These are phyloP conservation scores for Eulithis testata DNA, from an alignment of 2,888 invertebrate genomes.

Conservation along the genomic window DNA sequence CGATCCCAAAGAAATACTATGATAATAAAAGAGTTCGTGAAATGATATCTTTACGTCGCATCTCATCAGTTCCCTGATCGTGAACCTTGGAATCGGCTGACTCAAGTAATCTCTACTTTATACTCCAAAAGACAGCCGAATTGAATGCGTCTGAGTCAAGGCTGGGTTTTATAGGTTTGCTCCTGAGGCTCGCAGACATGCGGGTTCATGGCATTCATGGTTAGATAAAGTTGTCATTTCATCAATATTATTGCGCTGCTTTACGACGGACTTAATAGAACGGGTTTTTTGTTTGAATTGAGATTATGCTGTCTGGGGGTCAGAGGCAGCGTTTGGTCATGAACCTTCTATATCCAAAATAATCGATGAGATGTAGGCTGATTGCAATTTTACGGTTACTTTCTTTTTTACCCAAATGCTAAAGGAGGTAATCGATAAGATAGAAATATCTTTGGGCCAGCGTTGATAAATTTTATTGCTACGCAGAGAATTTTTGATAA, in stretches of 20 bases:
- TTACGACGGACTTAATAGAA: slow-evolving; percentile 30
- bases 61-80: slow-evolving; percentile 52
- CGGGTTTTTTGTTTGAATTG: slow-evolving; percentile 35
- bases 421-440: background rate
- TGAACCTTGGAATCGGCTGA: slow-evolving; percentile 3
- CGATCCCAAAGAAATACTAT: slow-evolving; percentile 50
- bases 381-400: slow-evolving; percentile 4
- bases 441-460: background rate
- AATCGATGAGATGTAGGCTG: background rate
- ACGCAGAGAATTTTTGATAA: no score
- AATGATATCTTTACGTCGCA: slow-evolving; percentile 59
- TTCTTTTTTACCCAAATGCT: background rate
- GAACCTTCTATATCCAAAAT: slow-evolving; percentile 51
- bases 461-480: no score
- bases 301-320: slow-evolving; percentile 48
- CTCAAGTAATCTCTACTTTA: background rate
- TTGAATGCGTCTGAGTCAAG: background rate
- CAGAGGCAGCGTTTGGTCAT: slow-evolving; percentile 48
- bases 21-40: slow-evolving; percentile 55
- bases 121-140: slow-evolving; percentile 3
- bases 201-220: slow-evolving; percentile 35
- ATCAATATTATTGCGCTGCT: slow-evolving; percentile 32
- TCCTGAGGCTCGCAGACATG: slow-evolving; percentile 34
- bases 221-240: slow-evolving; percentile 58
- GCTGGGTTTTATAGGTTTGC: slow-evolving; percentile 53